Base-by-base conservation (phyloP, 30 jellyfish, hydroid and myxozoan genomes). In the Pelagia noctiluca region DNA sequence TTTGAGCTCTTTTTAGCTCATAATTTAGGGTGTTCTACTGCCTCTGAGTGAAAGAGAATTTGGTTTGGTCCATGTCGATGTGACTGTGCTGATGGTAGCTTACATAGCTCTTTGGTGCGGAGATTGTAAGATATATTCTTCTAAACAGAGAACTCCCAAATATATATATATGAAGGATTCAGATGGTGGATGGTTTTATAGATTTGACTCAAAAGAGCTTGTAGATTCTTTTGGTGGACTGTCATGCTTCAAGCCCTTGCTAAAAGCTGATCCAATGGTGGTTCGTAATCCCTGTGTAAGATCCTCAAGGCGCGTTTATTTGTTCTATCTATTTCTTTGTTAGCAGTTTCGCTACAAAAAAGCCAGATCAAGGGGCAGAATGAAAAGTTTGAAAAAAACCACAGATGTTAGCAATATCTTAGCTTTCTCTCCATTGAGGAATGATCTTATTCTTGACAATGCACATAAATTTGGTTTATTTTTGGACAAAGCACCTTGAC, bases 371-470 rank as follows among this genome's bases (percentile, higher is more conserved):
- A 50, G 80, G 63, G 80, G 35, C 24, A 26, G 63, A 29, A 33
- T 35, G 80, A 67, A 67, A 26, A 33, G 35, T 34, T 67, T 34
- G 80, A 67, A 54, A 67, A n/a, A 29, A 32, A 24, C 80, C 5
- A 29, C 35, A 28, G 80, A 67, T 67, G 80, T 67, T 26, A 32
- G 80, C n/a, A 67, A 60, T 67, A 67, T 67, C 35, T 33, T 67
- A 67, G 80, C 61, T 67, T 67, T 67, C 35, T 67, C 80, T 67
- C 35, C n/a, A 34, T 33, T 67, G 80, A 67, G 80, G 61, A 67
- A 33, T 67, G 63, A 60, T 32, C 80, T 67, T 32, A 31, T 31
- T 67, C 80, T 67, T 2, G 80, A 67, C 31, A 67, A 32, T 50
- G 63, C 29, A 67, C 63, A 21, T 4, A 64, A 10, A 19, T 64